phyloP scores from a whole-genome alignment of 2,888 invertebrate species.

The Cataglyphis rosenhaueri region DNA sequence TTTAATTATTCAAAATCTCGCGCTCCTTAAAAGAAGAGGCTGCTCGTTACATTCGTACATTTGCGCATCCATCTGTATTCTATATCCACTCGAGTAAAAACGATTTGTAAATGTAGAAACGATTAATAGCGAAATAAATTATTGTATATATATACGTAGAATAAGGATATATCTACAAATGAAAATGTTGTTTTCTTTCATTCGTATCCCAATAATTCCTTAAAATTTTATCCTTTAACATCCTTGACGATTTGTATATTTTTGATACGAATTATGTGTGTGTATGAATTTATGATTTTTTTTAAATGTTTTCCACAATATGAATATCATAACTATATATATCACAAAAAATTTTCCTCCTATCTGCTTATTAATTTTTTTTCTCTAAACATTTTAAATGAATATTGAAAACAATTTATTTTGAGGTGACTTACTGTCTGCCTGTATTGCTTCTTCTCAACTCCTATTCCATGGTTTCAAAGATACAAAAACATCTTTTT shows the following conservation, averaged over 20 bases:
- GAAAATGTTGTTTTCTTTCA: slow-evolving; percentile 7
- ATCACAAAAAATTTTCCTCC: not conserved
- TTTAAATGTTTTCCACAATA: not conserved
- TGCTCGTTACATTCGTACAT: slow-evolving; percentile 57
- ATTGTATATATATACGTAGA: slow-evolving; percentile 82
- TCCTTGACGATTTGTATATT: not conserved
- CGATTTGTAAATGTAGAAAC: slow-evolving; percentile 83
- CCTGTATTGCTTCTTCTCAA: not conserved
- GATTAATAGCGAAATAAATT: slow-evolving; percentile 83
- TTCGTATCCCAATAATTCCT: slow-evolving; percentile 4
- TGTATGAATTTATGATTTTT: not conserved
- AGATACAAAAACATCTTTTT: not conserved
- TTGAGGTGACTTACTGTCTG: not conserved
- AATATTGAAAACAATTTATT: not conserved
- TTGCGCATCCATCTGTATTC: slow-evolving; percentile 59
- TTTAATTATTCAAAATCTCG: slow-evolving; percentile 31
- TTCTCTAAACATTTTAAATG: not conserved
- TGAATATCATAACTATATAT: not conserved
- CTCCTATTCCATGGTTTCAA: not conserved
- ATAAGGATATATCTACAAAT: slow-evolving; percentile 7
- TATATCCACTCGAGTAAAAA: slow-evolving; percentile 73
- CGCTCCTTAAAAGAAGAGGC: slow-evolving; percentile 14
- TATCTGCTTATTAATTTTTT: not conserved
- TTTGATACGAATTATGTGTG: not conserved
- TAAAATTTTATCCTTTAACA: not conserved